Conservation (phyloP, 2,113 vertebrate genomes). For the Vireo altiloquus region DNA sequence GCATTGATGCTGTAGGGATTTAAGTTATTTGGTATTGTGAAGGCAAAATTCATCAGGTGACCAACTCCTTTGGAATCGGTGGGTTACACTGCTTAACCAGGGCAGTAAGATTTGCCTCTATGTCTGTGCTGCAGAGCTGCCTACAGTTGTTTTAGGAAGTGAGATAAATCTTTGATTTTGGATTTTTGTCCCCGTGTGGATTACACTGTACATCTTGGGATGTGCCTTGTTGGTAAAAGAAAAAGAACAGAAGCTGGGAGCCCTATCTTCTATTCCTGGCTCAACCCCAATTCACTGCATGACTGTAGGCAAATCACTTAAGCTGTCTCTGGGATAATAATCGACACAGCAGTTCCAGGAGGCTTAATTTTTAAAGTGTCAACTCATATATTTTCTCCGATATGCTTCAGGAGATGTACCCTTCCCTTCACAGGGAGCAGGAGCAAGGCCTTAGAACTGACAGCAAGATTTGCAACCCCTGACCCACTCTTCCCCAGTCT, state of each 20-base stretch:
- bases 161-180: slow-evolving; percentile 31
- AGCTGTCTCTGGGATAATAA: slow-evolving; percentile 58
- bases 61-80: not conserved
- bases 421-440: not conserved
- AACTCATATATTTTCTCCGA: not conserved
- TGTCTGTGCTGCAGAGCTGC: not conserved
- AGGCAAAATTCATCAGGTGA: not conserved
- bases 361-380: slow-evolving; percentile 59
- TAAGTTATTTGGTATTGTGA: not conserved
- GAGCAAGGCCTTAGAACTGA: not conserved
- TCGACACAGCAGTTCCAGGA: slow-evolving; percentile 44
- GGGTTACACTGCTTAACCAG: not conserved
- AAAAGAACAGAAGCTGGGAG: not conserved
- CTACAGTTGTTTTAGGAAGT: not conserved
- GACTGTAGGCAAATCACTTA: slow-evolving; percentile 59
- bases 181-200: not conserved
- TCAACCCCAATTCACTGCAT: slow-evolving; percentile 3
- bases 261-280: slow-evolving; percentile 39
- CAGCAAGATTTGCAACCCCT: slow-evolving; percentile 22
- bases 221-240: not conserved
- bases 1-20: not conserved
- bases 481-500: not conserved
- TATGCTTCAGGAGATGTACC: not conserved
- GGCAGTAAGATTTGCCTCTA: not conserved
- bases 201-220: not conserved